Evolutionary conservation across 2,888 invertebrate genomes (phyloP).

Genomic region (Eilema griseolum): DNA sequence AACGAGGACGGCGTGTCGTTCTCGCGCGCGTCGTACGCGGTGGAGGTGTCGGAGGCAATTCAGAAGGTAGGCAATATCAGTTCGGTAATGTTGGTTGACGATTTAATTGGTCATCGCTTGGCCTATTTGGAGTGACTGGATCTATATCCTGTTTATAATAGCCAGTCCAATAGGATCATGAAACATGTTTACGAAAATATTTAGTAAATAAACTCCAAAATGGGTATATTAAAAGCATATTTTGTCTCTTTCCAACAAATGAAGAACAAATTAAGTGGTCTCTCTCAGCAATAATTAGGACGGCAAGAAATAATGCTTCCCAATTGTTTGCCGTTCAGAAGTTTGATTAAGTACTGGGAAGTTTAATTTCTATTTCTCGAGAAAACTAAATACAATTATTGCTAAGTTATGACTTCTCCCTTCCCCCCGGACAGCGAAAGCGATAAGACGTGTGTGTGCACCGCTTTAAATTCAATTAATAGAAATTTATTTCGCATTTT

Average conservation of each 20-base stretch:
- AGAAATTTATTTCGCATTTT: too few relatives aligned
- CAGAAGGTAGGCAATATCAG: neutral
- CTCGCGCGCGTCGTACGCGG: constrained; percentile 89
- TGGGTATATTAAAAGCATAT: constrained; percentile 46
- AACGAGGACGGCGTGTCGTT: constrained; percentile 96
- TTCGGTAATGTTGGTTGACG: neutral
- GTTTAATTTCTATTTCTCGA: too few relatives aligned
- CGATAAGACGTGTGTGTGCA: too few relatives aligned
- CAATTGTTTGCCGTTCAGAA: constrained; percentile 58
- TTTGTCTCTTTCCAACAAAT: constrained; percentile 37
- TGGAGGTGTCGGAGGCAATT: constrained; percentile 92
- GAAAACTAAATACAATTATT: too few relatives aligned
- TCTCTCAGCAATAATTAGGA: constrained; percentile 54
- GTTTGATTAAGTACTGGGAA: constrained; percentile 52
- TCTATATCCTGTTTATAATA: too few relatives aligned
- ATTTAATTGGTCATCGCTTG: neutral
- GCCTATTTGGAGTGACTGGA: too few relatives aligned
- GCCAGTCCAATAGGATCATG: neutral
- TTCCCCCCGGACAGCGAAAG: too few relatives aligned
- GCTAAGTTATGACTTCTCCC: too few relatives aligned
- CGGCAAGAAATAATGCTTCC: constrained; percentile 52
- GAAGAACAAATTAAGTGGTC: constrained; percentile 28
- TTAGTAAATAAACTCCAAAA: constrained; percentile 50
- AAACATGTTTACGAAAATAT: neutral
- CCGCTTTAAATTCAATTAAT: too few relatives aligned